Evolutionary conservation across 1,140 invertebrate genomes (phyloP).

Genomic region (Druon quercuslanigerum): DNA sequence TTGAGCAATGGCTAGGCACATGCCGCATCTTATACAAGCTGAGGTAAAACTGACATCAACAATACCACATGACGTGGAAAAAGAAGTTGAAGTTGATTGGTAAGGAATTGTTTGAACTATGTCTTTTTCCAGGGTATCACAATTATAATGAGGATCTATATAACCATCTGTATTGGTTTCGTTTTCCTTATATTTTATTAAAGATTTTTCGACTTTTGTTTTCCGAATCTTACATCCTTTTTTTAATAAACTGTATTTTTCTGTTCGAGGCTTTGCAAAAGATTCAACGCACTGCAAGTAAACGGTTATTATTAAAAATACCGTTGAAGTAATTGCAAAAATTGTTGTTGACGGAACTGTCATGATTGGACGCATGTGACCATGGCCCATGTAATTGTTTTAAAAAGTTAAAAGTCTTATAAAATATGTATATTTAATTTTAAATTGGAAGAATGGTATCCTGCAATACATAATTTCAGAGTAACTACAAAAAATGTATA

Average conservation of each 20-base stretch:
- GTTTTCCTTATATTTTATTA: not conserved
- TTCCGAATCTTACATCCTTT: not conserved
- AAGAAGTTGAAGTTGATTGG: slow-evolving; percentile 13
- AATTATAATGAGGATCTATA: slow-evolving; percentile 50
- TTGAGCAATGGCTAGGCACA: slow-evolving; percentile 63
- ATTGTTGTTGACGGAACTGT: not conserved
- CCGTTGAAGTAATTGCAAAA: not conserved
- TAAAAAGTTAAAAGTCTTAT: not conserved
- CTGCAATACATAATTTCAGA: too few relatives aligned
- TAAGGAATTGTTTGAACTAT: slow-evolving; percentile 61
- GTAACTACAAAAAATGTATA: too few relatives aligned
- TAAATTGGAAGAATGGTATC: too few relatives aligned
- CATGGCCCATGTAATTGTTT: not conserved
- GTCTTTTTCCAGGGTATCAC: slow-evolving; percentile 44
- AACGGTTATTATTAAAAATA: not conserved
- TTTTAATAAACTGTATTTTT: not conserved
- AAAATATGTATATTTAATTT: too few relatives aligned
- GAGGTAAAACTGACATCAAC: slow-evolving; percentile 58
- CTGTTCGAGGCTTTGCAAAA: not conserved
- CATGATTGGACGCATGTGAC: not conserved
- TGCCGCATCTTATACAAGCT: slow-evolving; percentile 63
- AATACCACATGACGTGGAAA: slow-evolving; percentile 28
- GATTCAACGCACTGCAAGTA: not conserved
- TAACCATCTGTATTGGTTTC: not conserved
- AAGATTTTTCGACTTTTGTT: slow-evolving; percentile 1